Evolutionary conservation across 2,113 vertebrate genomes (phyloP).

Genomic region (Calonectris borealis): DNA sequence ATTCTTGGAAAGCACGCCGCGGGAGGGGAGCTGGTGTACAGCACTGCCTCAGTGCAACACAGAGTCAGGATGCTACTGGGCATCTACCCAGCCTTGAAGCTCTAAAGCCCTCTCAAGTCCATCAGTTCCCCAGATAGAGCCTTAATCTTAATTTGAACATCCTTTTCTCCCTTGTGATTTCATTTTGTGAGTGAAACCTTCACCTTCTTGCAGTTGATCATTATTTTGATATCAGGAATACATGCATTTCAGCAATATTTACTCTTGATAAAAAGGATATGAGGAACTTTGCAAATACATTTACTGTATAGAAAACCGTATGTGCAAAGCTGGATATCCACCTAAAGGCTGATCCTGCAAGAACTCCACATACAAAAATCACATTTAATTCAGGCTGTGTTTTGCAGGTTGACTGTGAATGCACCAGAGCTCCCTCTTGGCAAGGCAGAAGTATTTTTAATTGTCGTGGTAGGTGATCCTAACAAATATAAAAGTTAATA

Average conservation of each 20-base stretch:
- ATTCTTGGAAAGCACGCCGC: accelerated
- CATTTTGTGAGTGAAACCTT: background rate
- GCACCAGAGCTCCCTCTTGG: background rate
- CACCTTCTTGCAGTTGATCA: background rate
- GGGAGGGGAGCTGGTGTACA: background rate
- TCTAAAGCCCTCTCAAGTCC: background rate
- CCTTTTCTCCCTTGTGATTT: background rate
- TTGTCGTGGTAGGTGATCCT: background rate
- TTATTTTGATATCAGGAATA: background rate
- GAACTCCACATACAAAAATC: background rate
- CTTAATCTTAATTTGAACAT: background rate
- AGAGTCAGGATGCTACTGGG: background rate
- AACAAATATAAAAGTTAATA: background rate
- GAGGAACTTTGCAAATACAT: background rate
- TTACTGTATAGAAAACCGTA: background rate
- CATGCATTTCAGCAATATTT: background rate
- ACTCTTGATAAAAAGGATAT: background rate
- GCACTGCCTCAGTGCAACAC: background rate
- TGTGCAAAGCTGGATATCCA: background rate
- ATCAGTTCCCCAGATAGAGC: background rate
- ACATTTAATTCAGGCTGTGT: background rate
- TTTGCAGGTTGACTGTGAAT: background rate
- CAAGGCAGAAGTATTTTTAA: background rate
- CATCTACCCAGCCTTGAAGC: background rate
- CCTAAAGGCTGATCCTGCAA: background rate